Evolutionary conservation across 1,140 invertebrate genomes (phyloP), one percentile per base, ranked within the genome.

Genomic region (Chelonus insularis): DNA sequence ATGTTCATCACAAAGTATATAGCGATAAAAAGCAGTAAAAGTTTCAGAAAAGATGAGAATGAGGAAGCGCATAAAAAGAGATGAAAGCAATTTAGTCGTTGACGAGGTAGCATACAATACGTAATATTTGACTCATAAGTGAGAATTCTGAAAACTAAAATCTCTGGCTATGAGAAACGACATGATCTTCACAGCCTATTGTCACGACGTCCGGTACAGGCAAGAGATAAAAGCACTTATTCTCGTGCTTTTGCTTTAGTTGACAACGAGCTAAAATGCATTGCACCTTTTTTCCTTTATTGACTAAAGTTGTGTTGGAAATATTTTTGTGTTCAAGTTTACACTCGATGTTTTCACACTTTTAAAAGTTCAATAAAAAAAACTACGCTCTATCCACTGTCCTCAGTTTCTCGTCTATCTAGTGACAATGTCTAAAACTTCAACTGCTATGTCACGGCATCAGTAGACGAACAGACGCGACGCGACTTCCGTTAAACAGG

Each of bases 121-220:
- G 36, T 39, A 39, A 39, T 39, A 39, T 39, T 14, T 39, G 14
- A 39, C 37, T 39, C 37, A 39, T 29, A 16, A 12, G 43, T 51
- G 36, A 41, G 61, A 61, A 62, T 34, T 65, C 47, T 16, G 58
- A 65, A 65, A 67, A 14, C 60, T 50, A 39, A 11, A 14, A 14
- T 14, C 37, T 60, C 62, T 63, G 57, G 56, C 62, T 36, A 51
- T 32, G 60, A 47, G 34, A 18, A 43, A 48, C 64, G 56, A 57
- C 47, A 51, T 61, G 63, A 67, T 70, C 61, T 51, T 55, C 60
- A 18, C 29, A 41, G 50, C 14, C 37, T 60, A 72, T 70, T 72
- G 70, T 72, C 56, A 39, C 59, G 54, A 63, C 69, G 68, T 72
- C 70, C 68, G 62, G 57, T 62, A 65, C 70, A 67, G 61, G 37